phyloP scores from a whole-genome alignment of 2,888 invertebrate genomes.

The Ceramica pisi region DNA sequence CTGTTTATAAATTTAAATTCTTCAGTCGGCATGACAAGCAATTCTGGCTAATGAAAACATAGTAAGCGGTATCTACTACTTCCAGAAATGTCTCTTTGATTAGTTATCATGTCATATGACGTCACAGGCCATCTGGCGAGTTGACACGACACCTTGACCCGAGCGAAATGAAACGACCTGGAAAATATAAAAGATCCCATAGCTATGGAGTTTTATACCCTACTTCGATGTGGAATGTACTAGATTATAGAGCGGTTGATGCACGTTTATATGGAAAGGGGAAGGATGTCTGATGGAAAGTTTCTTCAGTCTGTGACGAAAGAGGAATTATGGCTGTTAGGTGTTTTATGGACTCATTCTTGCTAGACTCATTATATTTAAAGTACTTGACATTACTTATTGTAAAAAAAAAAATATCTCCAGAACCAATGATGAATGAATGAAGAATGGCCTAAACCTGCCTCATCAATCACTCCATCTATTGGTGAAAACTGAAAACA shows the following conservation, averaged over 20 bases:
- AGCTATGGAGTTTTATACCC: constrained; percentile 22
- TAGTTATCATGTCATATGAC: constrained; percentile 21
- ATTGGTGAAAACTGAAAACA: no score
- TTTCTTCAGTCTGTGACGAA: not conserved
- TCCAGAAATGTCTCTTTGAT: constrained; percentile 23
- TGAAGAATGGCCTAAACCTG: no score
- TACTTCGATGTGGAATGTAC: constrained; percentile 9
- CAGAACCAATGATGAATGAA: no score
- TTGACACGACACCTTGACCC: constrained; percentile 44
- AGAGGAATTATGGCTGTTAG: not conserved
- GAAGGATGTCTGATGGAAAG: not conserved
- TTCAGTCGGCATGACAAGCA: not conserved
- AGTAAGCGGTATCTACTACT: not conserved
- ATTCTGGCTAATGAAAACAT: not conserved
- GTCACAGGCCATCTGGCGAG: constrained; percentile 33
- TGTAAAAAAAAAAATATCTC: no score
- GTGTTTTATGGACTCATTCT: not conserved
- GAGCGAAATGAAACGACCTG: constrained; percentile 37
- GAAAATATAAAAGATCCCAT: constrained; percentile 31
- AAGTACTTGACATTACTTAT: no score
- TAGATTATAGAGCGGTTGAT: constrained; percentile 4
- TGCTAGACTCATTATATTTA: not conserved
- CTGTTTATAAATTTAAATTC: not conserved
- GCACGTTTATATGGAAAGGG: not conserved
- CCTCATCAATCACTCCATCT: no score